phyloP scores from a whole-genome alignment of 2,797 vertebrate genomes.

The Scolopax rusticola region DNA sequence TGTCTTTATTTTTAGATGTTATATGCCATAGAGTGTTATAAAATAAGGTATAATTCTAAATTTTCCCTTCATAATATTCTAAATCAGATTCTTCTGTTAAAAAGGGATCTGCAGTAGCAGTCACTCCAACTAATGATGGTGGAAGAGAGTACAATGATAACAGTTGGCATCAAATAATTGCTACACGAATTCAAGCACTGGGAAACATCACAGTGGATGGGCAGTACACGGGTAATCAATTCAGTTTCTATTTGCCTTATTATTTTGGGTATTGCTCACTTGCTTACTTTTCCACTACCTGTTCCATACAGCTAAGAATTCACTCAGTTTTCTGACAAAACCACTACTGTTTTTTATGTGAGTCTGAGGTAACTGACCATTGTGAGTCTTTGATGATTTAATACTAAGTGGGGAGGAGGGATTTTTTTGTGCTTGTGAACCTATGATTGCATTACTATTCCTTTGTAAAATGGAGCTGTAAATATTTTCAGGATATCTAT shows the following conservation, averaged over 20 bases:
- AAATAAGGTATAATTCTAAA: not conserved
- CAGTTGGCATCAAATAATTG: constrained; percentile 89
- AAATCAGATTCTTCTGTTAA: constrained; percentile 50
- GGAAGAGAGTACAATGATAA: constrained; percentile 87
- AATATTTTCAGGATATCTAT: not conserved
- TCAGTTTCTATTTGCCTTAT: not conserved
- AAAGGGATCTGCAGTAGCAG: constrained; percentile 89
- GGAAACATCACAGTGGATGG: constrained; percentile 89
- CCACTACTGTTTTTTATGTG: not conserved
- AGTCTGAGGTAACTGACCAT: not conserved
- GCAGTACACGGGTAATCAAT: constrained; percentile 77
- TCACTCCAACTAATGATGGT: constrained; percentile 86
- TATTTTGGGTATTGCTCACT: not conserved
- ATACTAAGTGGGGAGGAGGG: not conserved
- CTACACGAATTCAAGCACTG: constrained; percentile 85
- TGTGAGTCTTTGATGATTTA: not conserved
- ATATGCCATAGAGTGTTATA: not conserved
- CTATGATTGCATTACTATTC: not conserved
- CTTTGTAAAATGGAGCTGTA: not conserved
- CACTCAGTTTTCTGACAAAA: not conserved
- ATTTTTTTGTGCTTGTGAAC: not conserved
- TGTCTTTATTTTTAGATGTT: not conserved
- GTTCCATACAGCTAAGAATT: not conserved
- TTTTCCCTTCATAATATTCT: not conserved
- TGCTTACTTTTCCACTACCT: not conserved